phyloP scores from a whole-genome alignment of 2,797 vertebrate species.

The Gadopsis marmoratus region DNA sequence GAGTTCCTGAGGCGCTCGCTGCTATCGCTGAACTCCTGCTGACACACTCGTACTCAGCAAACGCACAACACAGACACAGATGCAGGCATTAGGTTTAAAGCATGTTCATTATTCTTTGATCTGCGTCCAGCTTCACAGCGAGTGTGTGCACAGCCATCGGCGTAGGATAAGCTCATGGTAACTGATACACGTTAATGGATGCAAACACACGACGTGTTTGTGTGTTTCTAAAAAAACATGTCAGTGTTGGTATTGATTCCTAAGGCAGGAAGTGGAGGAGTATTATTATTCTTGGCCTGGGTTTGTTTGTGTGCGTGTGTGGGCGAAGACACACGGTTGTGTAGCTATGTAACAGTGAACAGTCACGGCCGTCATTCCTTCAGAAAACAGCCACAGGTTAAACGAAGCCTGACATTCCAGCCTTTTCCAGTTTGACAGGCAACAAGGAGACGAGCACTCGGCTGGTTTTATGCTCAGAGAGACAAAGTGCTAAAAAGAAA shows the following conservation, averaged over 20 bases:
- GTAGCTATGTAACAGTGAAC: constrained; percentile 64
- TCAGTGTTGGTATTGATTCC: constrained; percentile 40
- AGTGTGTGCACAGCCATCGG: constrained; percentile 1
- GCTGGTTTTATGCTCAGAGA: constrained; percentile 8
- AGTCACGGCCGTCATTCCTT: constrained; percentile 57
- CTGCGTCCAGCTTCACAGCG: constrained; percentile 14
- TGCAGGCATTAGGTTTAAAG: constrained; percentile 15
- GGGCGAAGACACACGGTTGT: constrained; percentile 55
- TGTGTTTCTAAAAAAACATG: constrained; percentile 46
- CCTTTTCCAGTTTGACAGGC: constrained; percentile 30
- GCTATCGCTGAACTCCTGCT: constrained; percentile 51
- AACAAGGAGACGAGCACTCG: neutral
- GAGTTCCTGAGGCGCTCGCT: constrained; percentile 50
- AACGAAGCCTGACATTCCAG: constrained; percentile 39
- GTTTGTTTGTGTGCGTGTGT: constrained; percentile 40
- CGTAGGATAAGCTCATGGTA: neutral
- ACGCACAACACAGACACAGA: constrained; percentile 37
- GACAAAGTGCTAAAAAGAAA: constrained; percentile 30
- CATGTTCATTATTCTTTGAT: constrained; percentile 23
- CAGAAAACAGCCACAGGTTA: constrained; percentile 63
- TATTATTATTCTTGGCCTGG: constrained; percentile 65
- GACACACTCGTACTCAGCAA: constrained; percentile 48
- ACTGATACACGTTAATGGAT: constrained; percentile 21
- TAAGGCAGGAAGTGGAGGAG: constrained; percentile 56
- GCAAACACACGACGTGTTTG: constrained; percentile 19